Conservation (phyloP, 2,888 invertebrate genomes). For the Hyppa rectilinea region DNA sequence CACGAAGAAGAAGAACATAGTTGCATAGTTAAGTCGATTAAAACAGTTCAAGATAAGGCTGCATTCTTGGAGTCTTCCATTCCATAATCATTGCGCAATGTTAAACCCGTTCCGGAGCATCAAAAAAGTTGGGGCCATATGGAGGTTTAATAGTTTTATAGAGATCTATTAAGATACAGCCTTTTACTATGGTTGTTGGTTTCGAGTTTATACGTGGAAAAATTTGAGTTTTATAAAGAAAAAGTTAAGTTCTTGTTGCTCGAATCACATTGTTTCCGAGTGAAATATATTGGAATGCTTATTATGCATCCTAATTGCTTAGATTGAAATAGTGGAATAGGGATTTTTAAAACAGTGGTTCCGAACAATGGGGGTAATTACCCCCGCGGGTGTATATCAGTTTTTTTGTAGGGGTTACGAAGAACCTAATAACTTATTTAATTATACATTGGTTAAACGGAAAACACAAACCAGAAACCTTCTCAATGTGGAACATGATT, state of each 20-base stretch:
- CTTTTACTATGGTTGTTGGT: not conserved
- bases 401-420: too few relatives aligned
- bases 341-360: too few relatives aligned
- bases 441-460: too few relatives aligned
- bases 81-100: constrained; percentile 45
- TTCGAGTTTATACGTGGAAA: not conserved
- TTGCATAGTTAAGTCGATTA: not conserved
- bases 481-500: too few relatives aligned
- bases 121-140: constrained; percentile 17
- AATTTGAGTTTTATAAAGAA: not conserved
- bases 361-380: too few relatives aligned
- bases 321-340: not conserved
- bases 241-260: not conserved
- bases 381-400: too few relatives aligned
- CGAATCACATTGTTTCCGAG: not conserved
- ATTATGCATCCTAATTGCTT: not conserved
- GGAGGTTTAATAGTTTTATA: constrained; percentile 10
- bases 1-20: too few relatives aligned
- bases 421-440: too few relatives aligned
- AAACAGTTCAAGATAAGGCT: constrained; percentile 28
- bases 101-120: constrained; percentile 33
- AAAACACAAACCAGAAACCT: too few relatives aligned
- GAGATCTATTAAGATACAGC: not conserved
- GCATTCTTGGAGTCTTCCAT: constrained; percentile 46
- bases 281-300: not conserved